Evolutionary conservation across 2,888 invertebrate genomes (phyloP).

Genomic region (Aphodius granarius): DNA sequence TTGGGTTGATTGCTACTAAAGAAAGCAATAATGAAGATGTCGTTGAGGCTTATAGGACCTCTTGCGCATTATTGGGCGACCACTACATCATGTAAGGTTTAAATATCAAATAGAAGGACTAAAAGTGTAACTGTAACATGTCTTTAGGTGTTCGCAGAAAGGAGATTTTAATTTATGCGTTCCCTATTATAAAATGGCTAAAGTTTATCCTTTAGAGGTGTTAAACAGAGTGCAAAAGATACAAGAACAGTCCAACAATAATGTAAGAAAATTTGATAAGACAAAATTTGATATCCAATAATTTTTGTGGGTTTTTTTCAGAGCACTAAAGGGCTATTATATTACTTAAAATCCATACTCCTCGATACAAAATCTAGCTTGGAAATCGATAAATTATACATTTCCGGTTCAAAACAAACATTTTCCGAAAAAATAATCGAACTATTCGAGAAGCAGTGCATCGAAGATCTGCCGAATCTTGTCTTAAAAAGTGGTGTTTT

Average conservation of each 20-base stretch:
- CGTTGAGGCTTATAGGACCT: constrained; percentile 54
- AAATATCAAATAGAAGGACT: not conserved
- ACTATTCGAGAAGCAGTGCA: constrained; percentile 51
- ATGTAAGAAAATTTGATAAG: constrained; percentile 36
- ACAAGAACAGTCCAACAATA: constrained; percentile 48
- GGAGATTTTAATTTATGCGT: constrained; percentile 51
- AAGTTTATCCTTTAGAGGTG: constrained; percentile 56
- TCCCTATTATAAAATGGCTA: constrained; percentile 61
- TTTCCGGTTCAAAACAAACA: constrained; percentile 45
- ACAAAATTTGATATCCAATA: not conserved
- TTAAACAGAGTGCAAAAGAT: constrained; percentile 50
- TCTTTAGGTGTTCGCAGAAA: constrained; percentile 45
- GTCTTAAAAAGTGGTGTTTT: constrained; percentile 58
- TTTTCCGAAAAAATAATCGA: constrained; percentile 53
- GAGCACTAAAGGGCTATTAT: constrained; percentile 49
- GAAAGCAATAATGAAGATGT: constrained; percentile 50
- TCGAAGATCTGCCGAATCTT: constrained; percentile 55
- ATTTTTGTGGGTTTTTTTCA: constrained; percentile 39
- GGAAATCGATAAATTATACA: constrained; percentile 55
- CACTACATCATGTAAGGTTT: constrained; percentile 56
- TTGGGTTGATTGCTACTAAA: constrained; percentile 40
- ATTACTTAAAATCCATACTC: constrained; percentile 50
- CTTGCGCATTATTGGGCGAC: constrained; percentile 61
- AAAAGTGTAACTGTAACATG: not conserved
- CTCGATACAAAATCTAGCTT: constrained; percentile 52